phyloP scores from a whole-genome alignment of 2,888 invertebrate species.

The Cepaea hortensis region DNA sequence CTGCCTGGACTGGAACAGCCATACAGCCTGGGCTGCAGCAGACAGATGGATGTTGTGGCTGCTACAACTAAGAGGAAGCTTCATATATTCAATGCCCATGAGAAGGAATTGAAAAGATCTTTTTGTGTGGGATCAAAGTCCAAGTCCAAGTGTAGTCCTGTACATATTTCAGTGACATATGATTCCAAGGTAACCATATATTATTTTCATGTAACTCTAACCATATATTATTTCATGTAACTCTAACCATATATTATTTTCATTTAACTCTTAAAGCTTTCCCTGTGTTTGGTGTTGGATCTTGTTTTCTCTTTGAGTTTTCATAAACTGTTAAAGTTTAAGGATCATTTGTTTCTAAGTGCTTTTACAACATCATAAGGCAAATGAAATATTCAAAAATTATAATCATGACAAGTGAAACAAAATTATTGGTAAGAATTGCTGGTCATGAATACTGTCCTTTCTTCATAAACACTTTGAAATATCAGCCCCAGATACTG shows the following conservation, averaged over 20 bases:
- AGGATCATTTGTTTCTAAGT: too few species aligned
- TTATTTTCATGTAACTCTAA: neutral
- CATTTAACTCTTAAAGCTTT: neutral
- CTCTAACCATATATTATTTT: neutral
- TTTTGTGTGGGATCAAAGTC: slow-evolving; percentile 53
- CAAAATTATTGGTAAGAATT: too few species aligned
- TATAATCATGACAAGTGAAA: too few species aligned
- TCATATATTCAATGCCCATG: slow-evolving; percentile 63
- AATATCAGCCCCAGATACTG: too few species aligned
- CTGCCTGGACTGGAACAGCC: slow-evolving; percentile 61
- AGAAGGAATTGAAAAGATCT: slow-evolving; percentile 17
- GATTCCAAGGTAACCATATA: slow-evolving; percentile 32
- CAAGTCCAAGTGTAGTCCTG: slow-evolving; percentile 18
- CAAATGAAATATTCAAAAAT: too few species aligned
- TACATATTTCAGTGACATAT: slow-evolving; percentile 38
- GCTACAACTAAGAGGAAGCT: slow-evolving; percentile 60
- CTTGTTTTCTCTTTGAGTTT: neutral
- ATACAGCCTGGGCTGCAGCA: slow-evolving; percentile 64
- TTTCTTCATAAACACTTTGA: too few species aligned
- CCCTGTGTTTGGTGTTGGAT: neutral
- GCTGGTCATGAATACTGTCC: too few species aligned
- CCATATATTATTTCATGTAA: neutral
- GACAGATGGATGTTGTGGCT: slow-evolving; percentile 64
- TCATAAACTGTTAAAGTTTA: too few species aligned
- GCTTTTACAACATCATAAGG: too few species aligned